A percentile compares a stretch with the other conserved stretches of the same genome.
phyloP scores from a whole-genome alignment of 2,113 vertebrate genomes.

The Megaptera novaeangliae region DNA sequence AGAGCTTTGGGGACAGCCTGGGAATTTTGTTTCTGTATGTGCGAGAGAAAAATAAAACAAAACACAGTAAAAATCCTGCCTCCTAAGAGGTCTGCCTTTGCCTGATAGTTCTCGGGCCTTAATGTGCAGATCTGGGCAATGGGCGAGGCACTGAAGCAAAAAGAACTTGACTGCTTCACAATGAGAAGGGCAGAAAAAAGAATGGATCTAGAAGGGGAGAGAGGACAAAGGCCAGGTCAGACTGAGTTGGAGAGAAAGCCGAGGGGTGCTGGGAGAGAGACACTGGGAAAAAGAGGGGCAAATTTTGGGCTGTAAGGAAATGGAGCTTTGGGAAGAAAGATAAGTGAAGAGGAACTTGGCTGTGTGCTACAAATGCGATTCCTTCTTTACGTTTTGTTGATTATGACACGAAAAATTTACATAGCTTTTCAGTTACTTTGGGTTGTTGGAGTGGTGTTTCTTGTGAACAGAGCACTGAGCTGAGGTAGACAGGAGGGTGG shows the following conservation, averaged over 20 bases:
- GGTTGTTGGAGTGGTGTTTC: background rate
- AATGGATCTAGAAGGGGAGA: background rate
- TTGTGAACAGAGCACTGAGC: background rate
- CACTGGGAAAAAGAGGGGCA: background rate
- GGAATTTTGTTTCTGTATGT: background rate
- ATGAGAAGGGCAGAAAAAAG: background rate
- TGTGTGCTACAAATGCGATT: background rate
- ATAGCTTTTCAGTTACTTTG: background rate
- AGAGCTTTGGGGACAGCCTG: background rate
- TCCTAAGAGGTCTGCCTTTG: background rate
- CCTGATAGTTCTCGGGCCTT: background rate
- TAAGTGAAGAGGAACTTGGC: background rate
- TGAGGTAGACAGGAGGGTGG: background rate
- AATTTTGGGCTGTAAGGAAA: background rate
- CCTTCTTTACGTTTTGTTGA: background rate
- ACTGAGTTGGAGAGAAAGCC: background rate
- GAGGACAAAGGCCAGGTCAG: background rate
- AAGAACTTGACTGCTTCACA: background rate
- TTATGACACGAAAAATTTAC: background rate
- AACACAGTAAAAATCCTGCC: background rate
- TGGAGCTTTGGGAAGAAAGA: background rate
- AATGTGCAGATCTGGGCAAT: background rate
- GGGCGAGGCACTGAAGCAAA: background rate
- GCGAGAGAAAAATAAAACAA: slow-evolving; percentile 6
- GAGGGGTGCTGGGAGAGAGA: background rate